Evolutionary conservation across 2,797 vertebrate genomes (phyloP).

Genomic region (Tachyglossus aculeatus): DNA sequence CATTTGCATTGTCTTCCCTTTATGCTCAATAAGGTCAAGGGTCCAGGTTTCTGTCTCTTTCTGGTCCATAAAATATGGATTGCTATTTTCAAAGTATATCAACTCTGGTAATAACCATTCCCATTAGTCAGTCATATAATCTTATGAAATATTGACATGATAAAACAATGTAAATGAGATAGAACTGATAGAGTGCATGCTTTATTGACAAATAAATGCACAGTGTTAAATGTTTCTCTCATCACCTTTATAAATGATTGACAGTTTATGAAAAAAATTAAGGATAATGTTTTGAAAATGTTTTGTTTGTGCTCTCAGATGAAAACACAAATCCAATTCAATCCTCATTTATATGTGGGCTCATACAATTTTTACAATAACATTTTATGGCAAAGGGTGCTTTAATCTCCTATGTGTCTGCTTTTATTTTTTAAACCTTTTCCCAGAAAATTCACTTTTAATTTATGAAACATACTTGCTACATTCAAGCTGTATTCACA

Average conservation of each 20-base stretch:
- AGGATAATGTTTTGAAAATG: slow-evolving; percentile 45
- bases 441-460: slow-evolving; percentile 48
- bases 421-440: slow-evolving; percentile 55
- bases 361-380: slow-evolving; percentile 45
- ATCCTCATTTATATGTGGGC: slow-evolving; percentile 46
- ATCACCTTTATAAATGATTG: slow-evolving; percentile 67
- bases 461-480: slow-evolving; percentile 51
- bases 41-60: slow-evolving; percentile 74
- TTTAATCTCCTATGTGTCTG: slow-evolving; percentile 58
- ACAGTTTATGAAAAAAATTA: slow-evolving; percentile 45
- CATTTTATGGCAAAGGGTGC: slow-evolving; percentile 54
- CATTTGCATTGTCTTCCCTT: slow-evolving; percentile 74
- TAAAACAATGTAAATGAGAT: slow-evolving; percentile 72
- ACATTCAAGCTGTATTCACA: slow-evolving; percentile 57
- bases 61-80: slow-evolving; percentile 81
- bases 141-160: slow-evolving; percentile 91
- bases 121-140: slow-evolving; percentile 82
- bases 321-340: slow-evolving; percentile 50
- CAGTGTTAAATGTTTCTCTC: slow-evolving; percentile 65
- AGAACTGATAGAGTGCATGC: slow-evolving; percentile 63
- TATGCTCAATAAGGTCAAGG: slow-evolving; percentile 71
- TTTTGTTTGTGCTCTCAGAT: slow-evolving; percentile 27
- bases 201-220: slow-evolving; percentile 82
- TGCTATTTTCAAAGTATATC: slow-evolving; percentile 84
- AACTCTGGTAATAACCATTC: slow-evolving; percentile 81